A percentile compares a stretch with the other conserved stretches of the same genome.
These are phyloP conservation scores for Atta cephalotes DNA, from an alignment of 1,140 invertebrate genomes.

Conservation along the genomic window DNA sequence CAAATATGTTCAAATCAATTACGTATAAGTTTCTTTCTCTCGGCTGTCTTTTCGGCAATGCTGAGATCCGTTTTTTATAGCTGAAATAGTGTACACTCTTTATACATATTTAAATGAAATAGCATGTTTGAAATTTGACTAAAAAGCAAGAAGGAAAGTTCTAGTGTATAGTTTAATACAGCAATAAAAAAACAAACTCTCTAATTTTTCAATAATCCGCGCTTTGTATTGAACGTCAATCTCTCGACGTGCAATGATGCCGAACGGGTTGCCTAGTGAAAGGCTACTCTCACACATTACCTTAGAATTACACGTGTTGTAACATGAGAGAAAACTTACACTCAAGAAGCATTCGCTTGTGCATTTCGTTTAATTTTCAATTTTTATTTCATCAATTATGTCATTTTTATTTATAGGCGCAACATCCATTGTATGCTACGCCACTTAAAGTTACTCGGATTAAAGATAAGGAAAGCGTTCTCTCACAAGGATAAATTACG, in stretches of 20 bases:
- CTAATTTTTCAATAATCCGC: not conserved
- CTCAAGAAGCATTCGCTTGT: not conserved
- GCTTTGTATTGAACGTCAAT: not conserved
- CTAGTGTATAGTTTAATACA: too few relatives aligned
- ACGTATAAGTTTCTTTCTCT: not conserved
- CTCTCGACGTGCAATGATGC: not conserved
- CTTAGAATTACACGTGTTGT: not conserved
- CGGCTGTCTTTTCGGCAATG: constrained; percentile 32
- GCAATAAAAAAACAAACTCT: too few relatives aligned
- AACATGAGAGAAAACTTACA: not conserved
- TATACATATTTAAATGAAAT: too few relatives aligned
- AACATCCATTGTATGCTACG: not conserved
- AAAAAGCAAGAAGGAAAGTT: too few relatives aligned
- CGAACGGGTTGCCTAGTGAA: constrained; percentile 35
- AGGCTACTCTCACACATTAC: not conserved
- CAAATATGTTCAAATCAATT: constrained; percentile 71
- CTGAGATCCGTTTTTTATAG: too few relatives aligned
- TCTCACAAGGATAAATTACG: constrained; percentile 29
- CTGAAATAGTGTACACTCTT: too few relatives aligned
- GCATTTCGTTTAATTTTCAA: not conserved
- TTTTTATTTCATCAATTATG: too few relatives aligned
- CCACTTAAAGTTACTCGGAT: not conserved
- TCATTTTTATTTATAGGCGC: not conserved
- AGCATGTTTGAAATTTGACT: too few relatives aligned
- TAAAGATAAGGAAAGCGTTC: not conserved